Conservation (phyloP, 2,888 invertebrate genomes). For the Ormyrus nitidulus region DNA sequence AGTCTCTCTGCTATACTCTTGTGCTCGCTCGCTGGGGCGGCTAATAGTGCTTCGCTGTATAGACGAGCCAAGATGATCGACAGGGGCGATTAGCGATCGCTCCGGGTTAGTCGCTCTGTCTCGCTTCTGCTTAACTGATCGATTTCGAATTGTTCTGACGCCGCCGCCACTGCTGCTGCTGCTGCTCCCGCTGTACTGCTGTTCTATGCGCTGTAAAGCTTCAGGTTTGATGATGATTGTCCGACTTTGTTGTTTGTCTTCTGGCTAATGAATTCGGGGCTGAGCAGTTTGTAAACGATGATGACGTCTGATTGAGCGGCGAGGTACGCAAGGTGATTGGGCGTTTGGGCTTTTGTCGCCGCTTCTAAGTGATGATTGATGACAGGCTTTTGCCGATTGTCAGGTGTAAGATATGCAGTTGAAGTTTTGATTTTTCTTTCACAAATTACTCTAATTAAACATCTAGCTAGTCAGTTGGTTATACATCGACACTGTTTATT, state of each 20-base stretch:
- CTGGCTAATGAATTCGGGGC: not conserved
- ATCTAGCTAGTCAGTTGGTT: no score
- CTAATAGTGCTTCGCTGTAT: slow-evolving; percentile 65
- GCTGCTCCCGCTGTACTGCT: not conserved
- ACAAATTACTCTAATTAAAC: no score
- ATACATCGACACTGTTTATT: no score
- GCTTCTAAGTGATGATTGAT: not conserved
- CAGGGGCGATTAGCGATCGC: slow-evolving; percentile 65
- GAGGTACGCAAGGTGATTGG: not conserved
- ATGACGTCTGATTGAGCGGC: slow-evolving; percentile 7
- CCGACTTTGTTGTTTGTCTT: slow-evolving; percentile 1
- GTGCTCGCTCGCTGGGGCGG: slow-evolving; percentile 58
- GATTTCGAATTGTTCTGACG: slow-evolving; percentile 45
- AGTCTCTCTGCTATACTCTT: slow-evolving; percentile 26
- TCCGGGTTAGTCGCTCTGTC: not conserved
- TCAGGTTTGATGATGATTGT: not conserved
- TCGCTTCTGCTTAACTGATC: slow-evolving; percentile 34
- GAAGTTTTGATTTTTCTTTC: no score
- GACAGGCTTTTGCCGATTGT: no score
- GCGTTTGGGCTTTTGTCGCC: not conserved
- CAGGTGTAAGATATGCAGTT: no score
- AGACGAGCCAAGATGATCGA: slow-evolving; percentile 65
- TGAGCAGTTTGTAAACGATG: slow-evolving; percentile 7
- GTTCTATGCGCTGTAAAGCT: not conserved
- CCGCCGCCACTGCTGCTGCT: not conserved